These are phyloP conservation scores for Zootoca vivipara DNA, from an alignment of 2,113 vertebrate genomes.

Conservation along the genomic window DNA sequence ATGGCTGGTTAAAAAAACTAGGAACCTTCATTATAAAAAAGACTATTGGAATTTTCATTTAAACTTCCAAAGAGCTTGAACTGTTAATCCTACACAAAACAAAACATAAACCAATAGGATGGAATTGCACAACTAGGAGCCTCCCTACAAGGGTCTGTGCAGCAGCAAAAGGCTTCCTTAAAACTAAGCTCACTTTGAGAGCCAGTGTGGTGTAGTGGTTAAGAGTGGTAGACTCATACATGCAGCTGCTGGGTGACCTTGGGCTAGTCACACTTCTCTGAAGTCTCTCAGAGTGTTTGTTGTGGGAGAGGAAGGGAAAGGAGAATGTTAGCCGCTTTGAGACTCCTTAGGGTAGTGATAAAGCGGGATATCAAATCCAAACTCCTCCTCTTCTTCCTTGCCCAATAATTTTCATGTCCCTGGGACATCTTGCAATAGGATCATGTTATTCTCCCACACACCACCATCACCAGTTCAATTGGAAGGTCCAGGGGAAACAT, in stretches of 20 bases:
- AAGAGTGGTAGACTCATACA: no score
- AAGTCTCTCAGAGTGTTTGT: no score
- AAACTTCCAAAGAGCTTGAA: conserved; percentile 41
- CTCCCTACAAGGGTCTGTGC: conserved; percentile 44
- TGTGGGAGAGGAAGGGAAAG: no score
- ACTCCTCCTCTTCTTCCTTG: no score
- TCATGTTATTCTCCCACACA: background rate
- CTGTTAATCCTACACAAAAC: conserved; percentile 29
- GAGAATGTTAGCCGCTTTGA: no score
- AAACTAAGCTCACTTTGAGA: conserved; percentile 6
- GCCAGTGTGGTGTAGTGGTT: no score
- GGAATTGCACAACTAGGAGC: conserved; percentile 56
- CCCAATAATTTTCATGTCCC: background rate
- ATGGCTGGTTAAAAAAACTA: no score
- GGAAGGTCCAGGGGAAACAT: background rate
- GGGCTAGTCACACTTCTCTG: no score
- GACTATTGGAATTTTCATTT: background rate
- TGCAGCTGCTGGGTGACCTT: no score
- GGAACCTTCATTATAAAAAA: background rate
- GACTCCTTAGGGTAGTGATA: no score
- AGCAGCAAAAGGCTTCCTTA: conserved; percentile 16
- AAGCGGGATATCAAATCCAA: no score
- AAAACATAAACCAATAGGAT: conserved; percentile 50
- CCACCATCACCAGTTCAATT: background rate
- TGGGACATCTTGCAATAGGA: background rate